Evolutionary conservation across 2,888 invertebrate genomes (phyloP).

Genomic region (Philereme vetulata): DNA sequence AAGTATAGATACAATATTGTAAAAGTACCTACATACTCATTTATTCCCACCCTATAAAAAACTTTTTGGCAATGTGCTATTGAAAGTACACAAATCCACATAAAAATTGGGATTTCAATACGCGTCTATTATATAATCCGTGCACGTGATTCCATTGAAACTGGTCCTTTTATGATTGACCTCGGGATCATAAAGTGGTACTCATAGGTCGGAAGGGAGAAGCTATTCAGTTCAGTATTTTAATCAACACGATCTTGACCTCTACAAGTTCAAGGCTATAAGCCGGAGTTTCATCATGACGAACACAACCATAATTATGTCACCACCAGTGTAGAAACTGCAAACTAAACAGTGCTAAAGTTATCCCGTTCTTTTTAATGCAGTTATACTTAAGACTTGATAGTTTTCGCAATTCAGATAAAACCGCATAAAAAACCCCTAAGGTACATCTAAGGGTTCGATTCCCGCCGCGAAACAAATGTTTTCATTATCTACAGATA

Average conservation of each 20-base stretch:
- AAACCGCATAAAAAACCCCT: too few relatives aligned
- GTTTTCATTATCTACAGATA: too few relatives aligned
- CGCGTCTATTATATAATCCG: constrained; percentile 57
- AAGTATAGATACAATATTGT: background rate
- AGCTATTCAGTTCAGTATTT: constrained; percentile 65
- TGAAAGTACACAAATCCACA: constrained; percentile 31
- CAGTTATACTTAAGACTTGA: too few relatives aligned
- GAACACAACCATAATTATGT: constrained; percentile 6
- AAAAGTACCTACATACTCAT: background rate
- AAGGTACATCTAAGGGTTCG: too few relatives aligned
- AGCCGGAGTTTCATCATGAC: constrained; percentile 50
- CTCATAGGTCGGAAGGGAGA: constrained; percentile 69
- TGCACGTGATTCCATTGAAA: constrained; percentile 50
- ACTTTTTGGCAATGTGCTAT: constrained; percentile 15
- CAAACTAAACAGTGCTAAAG: too few relatives aligned
- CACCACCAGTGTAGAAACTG: too few relatives aligned
- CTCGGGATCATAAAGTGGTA: constrained; percentile 63
- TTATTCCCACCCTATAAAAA: constrained; percentile 8
- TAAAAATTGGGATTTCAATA: constrained; percentile 33
- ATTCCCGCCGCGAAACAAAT: too few relatives aligned
- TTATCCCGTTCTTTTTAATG: too few relatives aligned
- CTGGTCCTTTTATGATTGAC: constrained; percentile 62
- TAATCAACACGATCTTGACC: constrained; percentile 64
- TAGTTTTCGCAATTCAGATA: too few relatives aligned
- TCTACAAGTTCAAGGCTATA: constrained; percentile 77